Conservation (phyloP, 2,888 invertebrate genomes). For the Rugalucina vietnamica region DNA sequence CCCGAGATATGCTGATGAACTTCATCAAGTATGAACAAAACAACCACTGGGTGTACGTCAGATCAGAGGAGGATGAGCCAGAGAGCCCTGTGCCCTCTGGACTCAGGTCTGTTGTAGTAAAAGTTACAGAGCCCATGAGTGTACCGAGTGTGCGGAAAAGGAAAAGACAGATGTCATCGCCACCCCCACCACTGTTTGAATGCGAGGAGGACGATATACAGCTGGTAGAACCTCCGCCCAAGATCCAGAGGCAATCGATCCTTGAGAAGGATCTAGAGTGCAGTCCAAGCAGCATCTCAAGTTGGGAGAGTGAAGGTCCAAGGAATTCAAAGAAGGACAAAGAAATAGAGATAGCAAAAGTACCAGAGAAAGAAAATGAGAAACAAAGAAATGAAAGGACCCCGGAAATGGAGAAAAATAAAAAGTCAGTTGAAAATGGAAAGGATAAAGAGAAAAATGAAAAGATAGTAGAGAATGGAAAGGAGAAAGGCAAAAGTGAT, state of each 20-base stretch:
- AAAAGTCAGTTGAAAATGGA: too few relatives aligned
- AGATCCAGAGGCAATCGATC: background rate
- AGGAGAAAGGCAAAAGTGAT: too few relatives aligned
- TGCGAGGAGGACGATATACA: background rate
- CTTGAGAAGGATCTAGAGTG: background rate
- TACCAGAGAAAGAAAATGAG: background rate
- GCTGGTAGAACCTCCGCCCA: background rate
- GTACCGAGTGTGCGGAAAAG: background rate
- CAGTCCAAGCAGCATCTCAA: background rate
- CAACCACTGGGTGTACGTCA: background rate
- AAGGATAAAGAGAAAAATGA: too few relatives aligned
- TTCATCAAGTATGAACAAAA: background rate
- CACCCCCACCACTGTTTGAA: background rate
- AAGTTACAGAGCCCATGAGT: background rate
- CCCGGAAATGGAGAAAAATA: too few relatives aligned
- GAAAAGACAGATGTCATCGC: background rate
- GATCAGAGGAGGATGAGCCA: background rate
- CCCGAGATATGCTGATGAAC: background rate
- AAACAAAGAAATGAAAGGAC: background rate
- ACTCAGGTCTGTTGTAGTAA: background rate
- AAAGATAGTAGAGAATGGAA: too few relatives aligned
- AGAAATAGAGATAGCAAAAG: background rate
- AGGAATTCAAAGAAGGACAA: background rate
- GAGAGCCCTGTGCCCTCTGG: background rate
- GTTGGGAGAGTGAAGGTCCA: background rate